Percentiles rank a stretch among this genome's conserved stretches.
Evolutionary conservation across 2,888 invertebrate genomes (phyloP).

Genomic region (Carcina quercana): DNA sequence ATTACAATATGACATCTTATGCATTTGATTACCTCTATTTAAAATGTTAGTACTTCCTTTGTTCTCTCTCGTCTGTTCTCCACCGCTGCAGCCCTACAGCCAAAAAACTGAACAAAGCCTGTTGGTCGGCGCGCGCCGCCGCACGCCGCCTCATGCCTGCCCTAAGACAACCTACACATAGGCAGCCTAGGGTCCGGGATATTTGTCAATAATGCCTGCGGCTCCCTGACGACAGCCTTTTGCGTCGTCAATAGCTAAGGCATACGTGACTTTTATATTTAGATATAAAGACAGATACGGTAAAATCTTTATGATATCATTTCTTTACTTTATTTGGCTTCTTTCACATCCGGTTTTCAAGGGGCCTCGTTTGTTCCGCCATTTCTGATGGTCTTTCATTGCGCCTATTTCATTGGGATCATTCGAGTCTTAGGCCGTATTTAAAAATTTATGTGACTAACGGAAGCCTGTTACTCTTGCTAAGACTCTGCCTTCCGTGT

Average conservation of each 20-base stretch:
- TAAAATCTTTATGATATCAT: neutral
- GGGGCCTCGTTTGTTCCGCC: no score
- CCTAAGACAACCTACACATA: constrained; percentile 65
- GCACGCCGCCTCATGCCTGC: constrained; percentile 56
- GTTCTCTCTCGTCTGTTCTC: constrained; percentile 10
- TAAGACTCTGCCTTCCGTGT: no score
- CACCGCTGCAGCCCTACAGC: constrained; percentile 50
- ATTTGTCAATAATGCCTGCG: constrained; percentile 36
- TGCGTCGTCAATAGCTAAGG: no score
- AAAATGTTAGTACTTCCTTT: constrained; percentile 8
- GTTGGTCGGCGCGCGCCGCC: constrained; percentile 32
- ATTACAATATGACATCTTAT: no score
- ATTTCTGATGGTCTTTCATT: no score
- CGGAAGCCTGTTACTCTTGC: no score
- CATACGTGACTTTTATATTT: no score
- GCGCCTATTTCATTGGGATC: no score
- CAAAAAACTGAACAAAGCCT: constrained; percentile 47
- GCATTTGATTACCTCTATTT: constrained; percentile 5
- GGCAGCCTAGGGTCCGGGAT: constrained; percentile 53
- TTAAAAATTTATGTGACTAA: no score
- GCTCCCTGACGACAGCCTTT: constrained; percentile 30
- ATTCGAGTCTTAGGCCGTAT: no score
- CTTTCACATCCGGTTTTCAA: no score
- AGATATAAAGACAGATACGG: no score
- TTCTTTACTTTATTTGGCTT: neutral